Percentiles rank a stretch among this genome's conserved stretches.
Conservation (phyloP, 2,797 vertebrate genomes). For the Spinus pinus region DNA sequence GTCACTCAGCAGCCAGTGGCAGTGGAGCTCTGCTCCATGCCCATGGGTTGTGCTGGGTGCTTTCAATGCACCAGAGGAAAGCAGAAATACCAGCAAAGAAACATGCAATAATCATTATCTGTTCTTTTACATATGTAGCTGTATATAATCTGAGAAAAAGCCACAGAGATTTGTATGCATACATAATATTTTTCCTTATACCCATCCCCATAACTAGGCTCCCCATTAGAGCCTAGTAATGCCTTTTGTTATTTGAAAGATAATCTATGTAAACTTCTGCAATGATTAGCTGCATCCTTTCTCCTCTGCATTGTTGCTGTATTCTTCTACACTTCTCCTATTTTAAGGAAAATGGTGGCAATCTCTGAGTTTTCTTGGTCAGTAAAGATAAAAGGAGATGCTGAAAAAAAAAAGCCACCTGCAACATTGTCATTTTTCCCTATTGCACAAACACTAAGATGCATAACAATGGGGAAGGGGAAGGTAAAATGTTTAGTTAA, state of each 20-base stretch:
- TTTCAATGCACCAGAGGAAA: not conserved
- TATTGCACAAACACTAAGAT: not conserved
- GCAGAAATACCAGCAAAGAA: not conserved
- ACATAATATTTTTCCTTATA: not conserved
- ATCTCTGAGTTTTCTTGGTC: not conserved
- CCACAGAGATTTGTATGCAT: not conserved
- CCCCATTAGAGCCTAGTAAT: not conserved
- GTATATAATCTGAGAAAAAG: not conserved
- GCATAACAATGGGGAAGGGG: not conserved
- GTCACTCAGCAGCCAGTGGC: not conserved
- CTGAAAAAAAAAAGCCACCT: not conserved
- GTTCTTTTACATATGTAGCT: not conserved
- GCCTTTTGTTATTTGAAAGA: not conserved
- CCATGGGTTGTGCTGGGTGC: rapidly evolving
- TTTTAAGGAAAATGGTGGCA: not conserved
- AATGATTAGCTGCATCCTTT: not conserved
- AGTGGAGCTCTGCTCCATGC: not conserved
- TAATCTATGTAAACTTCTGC: not conserved
- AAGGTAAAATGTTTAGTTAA: not conserved
- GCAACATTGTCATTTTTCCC: not conserved
- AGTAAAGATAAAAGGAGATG: not conserved
- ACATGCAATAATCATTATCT: not conserved
- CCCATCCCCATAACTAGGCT: not conserved
- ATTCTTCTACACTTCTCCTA: not conserved
- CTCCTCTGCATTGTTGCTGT: not conserved